Conservation (phyloP, 2,888 invertebrate species). For the Drosophila austrosaltans region DNA sequence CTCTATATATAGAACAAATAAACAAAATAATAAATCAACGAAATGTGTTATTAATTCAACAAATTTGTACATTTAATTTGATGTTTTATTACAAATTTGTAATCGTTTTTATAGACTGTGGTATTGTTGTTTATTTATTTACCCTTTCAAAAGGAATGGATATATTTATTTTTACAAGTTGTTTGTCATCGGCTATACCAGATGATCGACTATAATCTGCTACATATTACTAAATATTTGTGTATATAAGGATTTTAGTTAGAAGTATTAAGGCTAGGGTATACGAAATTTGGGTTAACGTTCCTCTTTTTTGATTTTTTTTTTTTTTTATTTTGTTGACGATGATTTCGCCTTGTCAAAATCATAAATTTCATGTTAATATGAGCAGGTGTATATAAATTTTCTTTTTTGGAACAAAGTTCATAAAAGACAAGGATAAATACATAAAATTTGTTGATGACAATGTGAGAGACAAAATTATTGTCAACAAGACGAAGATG, state of each 20-base stretch:
- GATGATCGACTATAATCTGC: no score
- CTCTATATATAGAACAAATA: conserved; percentile 20
- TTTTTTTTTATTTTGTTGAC: not conserved
- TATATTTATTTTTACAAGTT: not conserved
- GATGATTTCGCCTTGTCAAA: conserved; percentile 10
- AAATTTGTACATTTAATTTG: conserved; percentile 20
- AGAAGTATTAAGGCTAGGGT: not conserved
- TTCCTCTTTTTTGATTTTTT: not conserved
- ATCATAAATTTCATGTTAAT: conserved; percentile 16
- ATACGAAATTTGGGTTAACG: not conserved
- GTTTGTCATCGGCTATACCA: not conserved
- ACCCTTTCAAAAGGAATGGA: not conserved
- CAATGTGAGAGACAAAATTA: conserved; percentile 1
- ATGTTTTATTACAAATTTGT: conserved; percentile 20
- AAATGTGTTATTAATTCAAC: conserved; percentile 32
- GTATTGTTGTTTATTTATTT: not conserved
- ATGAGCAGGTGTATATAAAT: not conserved
- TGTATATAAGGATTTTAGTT: no score
- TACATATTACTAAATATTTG: no score
- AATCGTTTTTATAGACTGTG: conserved; percentile 27
- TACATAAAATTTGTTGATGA: conserved; percentile 12
- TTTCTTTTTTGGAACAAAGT: conserved; percentile 6
- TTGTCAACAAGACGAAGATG: conserved; percentile 7
- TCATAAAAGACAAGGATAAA: conserved; percentile 15
- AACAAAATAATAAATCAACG: conserved; percentile 47